Percentiles rank a stretch among this genome's conserved stretches.
phyloP scores from a whole-genome alignment of 2,797 vertebrate genomes.

The Crocidura indochinensis region DNA sequence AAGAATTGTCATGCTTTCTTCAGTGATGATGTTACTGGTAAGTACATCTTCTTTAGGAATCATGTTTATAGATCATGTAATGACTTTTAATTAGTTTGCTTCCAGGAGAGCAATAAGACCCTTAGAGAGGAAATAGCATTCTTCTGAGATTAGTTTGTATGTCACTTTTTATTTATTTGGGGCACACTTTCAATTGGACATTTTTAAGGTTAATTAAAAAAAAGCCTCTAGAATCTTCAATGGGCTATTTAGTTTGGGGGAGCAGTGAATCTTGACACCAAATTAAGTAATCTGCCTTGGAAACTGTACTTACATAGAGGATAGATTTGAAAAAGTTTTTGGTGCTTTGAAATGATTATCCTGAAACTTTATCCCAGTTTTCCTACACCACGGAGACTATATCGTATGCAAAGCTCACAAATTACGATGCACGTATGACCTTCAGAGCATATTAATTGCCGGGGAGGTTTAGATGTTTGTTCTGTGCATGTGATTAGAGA shows the following conservation, averaged over 20 bases:
- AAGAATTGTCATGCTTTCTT: constrained; percentile 58
- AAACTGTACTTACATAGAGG: constrained; percentile 65
- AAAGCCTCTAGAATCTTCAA: constrained; percentile 55
- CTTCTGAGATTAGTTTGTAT: constrained; percentile 69
- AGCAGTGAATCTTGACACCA: constrained; percentile 49
- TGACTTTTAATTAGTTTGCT: constrained; percentile 73
- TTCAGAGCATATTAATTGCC: constrained; percentile 86
- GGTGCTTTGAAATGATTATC: constrained; percentile 76
- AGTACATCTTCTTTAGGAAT: constrained; percentile 60
- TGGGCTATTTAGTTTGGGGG: constrained; percentile 60
- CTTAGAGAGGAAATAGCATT: constrained; percentile 20
- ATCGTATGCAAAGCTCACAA: constrained; percentile 84
- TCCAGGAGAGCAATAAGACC: constrained; percentile 50
- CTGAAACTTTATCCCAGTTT: constrained; percentile 55
- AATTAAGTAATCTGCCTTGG: constrained; percentile 70
- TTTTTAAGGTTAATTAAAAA: constrained; percentile 67
- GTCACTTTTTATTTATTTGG: constrained; percentile 64
- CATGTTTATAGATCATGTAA: constrained; percentile 59
- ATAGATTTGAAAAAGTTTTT: constrained; percentile 67
- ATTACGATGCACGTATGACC: constrained; percentile 54
- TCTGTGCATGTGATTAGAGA: constrained; percentile 86
- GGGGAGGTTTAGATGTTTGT: constrained; percentile 88
- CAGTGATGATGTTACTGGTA: constrained; percentile 45
- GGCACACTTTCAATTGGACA: constrained; percentile 61
- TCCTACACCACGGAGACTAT: constrained; percentile 56